Evolutionary conservation across 2,797 vertebrate genomes (phyloP).

Genomic region (Sebastiscus albofasciatus): DNA sequence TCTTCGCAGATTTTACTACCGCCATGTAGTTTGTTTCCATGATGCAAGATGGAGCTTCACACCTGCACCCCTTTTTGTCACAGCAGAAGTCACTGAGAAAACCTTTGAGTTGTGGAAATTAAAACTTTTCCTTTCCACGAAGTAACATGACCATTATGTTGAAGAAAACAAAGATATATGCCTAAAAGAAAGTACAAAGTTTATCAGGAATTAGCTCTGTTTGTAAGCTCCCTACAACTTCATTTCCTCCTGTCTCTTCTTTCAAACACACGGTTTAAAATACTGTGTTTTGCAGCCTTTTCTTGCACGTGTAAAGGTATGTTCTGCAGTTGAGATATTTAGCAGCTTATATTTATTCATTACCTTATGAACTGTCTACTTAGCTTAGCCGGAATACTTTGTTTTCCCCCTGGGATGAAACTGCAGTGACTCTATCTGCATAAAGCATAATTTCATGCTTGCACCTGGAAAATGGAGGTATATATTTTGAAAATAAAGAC

Average conservation of each 20-base stretch:
- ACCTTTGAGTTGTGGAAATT: neutral
- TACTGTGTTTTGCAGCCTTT: conserved; percentile 24
- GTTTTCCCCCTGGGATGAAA: conserved; percentile 1
- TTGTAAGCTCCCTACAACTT: neutral
- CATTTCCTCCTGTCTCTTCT: neutral
- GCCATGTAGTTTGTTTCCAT: neutral
- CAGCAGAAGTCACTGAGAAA: neutral
- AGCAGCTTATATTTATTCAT: conserved; percentile 52
- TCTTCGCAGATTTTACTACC: neutral
- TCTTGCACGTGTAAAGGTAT: conserved; percentile 17
- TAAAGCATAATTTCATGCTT: conserved; percentile 30
- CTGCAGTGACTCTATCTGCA: conserved; percentile 19
- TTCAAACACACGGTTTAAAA: neutral
- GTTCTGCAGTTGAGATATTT: conserved; percentile 23
- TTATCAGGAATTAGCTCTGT: neutral
- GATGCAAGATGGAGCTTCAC: neutral
- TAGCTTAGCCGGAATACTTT: conserved; percentile 13
- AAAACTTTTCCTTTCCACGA: neutral
- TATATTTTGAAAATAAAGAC: conserved; percentile 27
- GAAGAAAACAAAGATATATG: neutral
- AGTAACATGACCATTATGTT: neutral
- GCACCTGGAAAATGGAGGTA: conserved; percentile 26
- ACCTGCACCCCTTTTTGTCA: neutral
- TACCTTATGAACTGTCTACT: conserved; percentile 46
- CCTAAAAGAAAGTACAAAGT: neutral